A percentile compares a stretch with the other conserved stretches of the same genome.
Conservation (phyloP, 2,113 vertebrate species). For the Bos indicus region DNA sequence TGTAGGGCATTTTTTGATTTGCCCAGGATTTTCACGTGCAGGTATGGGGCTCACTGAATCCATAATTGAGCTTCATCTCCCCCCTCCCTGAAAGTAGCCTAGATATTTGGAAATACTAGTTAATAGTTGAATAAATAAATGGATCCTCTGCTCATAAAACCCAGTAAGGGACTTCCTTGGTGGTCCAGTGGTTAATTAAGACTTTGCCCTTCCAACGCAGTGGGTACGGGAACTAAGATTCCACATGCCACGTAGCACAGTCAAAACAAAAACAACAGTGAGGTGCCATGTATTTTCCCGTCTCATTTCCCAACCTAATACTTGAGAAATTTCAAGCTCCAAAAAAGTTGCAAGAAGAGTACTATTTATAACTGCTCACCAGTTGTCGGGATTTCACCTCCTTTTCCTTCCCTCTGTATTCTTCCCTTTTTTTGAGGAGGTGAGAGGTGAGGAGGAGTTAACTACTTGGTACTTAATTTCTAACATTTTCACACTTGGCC, state of each 20-base stretch:
- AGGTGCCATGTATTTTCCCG: neutral
- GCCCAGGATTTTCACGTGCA: neutral
- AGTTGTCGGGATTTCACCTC: neutral
- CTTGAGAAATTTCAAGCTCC: neutral
- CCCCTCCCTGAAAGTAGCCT: neutral
- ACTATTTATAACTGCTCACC: neutral
- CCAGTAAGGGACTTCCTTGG: neutral
- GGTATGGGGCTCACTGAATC: neutral
- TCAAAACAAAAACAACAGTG: neutral
- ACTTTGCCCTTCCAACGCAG: neutral
- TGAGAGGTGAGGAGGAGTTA: neutral
- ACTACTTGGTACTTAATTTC: neutral
- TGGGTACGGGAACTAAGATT: neutral
- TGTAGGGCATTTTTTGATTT: neutral
- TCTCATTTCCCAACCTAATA: neutral
- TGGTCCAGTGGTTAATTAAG: neutral
- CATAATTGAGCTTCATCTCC: neutral
- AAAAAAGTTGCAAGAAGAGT: neutral
- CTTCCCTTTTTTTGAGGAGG: neutral
- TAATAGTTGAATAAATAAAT: neutral
- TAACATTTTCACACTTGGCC: neutral
- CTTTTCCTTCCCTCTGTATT: neutral
- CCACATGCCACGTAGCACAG: neutral
- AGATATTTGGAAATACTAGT: neutral
- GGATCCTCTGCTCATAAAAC: neutral